Evolutionary conservation across 2,797 vertebrate species (phyloP), one percentile per base, ranked within the genome.

Genomic region (Myripristis jacobus): DNA sequence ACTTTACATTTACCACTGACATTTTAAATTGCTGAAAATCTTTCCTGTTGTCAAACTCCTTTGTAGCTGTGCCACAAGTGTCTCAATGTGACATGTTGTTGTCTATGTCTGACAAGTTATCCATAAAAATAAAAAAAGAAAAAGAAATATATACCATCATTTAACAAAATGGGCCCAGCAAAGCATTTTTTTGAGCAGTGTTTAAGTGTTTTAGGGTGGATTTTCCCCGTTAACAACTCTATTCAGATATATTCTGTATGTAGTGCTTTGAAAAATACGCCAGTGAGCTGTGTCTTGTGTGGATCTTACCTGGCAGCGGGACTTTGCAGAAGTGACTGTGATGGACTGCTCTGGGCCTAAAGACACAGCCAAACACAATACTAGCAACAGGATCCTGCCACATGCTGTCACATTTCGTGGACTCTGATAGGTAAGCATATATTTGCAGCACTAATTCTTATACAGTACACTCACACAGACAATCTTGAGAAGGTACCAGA

Each of bases 401-500:
- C 10, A 19, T 64, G 7, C 6, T 2, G 48, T 6, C 18, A 69
- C 12, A 51, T 71, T 63, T 7, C 36, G 2, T 55, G 48, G 2
- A 13, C 57, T 25, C 12, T 12, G 34, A 55, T 4, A 25, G 2
- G n/a, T 6, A 18, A 66, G 16, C 31, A 48, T n/a, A 47, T 63
- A 63, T 67, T 52, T 55, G 19, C 53, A 9, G 6, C 41, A 1
- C 0, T 2, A 13, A 46, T 46, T 43, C 2, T 59, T 55, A n/a
- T 22, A 56, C n/a, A n/a, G 6, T 29, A 29, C 79, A 93, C 97
- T 96, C 88, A 99, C 98, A 70, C 97, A 98, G 73, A 96, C 97
- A 71, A 99, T 97, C 93, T 97, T 99, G 75, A 99, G 94, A 64
- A 99, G 94, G 85, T 97, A 96, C 98, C 98, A 99, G 82, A 98